Evolutionary conservation across 2,113 vertebrate genomes (phyloP).

Genomic region (Alexandromys fortis): DNA sequence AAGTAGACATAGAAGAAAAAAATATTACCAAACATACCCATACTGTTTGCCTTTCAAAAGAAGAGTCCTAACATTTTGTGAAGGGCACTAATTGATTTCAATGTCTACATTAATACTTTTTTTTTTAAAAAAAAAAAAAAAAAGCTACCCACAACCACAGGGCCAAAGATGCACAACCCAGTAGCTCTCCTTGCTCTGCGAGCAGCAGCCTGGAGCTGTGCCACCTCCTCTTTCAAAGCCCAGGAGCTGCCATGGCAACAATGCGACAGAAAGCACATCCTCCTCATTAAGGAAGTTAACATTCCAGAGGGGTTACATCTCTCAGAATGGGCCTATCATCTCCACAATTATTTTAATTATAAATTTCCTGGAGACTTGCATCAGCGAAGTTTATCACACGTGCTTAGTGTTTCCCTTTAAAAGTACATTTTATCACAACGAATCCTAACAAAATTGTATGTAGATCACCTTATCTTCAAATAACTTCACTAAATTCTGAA

Average conservation of each 20-base stretch:
- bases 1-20: slow-evolving; percentile 17
- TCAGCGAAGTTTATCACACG: not conserved
- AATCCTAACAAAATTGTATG: slow-evolving; percentile 53
- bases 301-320: slow-evolving; percentile 68
- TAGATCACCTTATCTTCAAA: slow-evolving; percentile 14
- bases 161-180: not conserved
- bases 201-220: slow-evolving; percentile 36
- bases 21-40: not conserved
- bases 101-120: not conserved
- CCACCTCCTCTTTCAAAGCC: slow-evolving; percentile 65
- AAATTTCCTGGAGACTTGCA: slow-evolving; percentile 30
- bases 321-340: slow-evolving; percentile 52
- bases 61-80: slow-evolving; percentile 28
- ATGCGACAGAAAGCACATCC: slow-evolving; percentile 59
- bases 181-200: not conserved
- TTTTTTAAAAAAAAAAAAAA: too few species aligned
- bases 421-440: slow-evolving; percentile 16
- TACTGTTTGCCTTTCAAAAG: slow-evolving; percentile 35
- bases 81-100: not conserved
- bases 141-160: slow-evolving; percentile 21
- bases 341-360: slow-evolving; percentile 60
- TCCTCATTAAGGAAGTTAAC: slow-evolving; percentile 63
- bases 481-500: not conserved
- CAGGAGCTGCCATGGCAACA: slow-evolving; percentile 65
- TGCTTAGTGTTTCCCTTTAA: slow-evolving; percentile 40